Base-by-base conservation (phyloP, 1,140 invertebrate species). In the Neodiprion virginianus region DNA sequence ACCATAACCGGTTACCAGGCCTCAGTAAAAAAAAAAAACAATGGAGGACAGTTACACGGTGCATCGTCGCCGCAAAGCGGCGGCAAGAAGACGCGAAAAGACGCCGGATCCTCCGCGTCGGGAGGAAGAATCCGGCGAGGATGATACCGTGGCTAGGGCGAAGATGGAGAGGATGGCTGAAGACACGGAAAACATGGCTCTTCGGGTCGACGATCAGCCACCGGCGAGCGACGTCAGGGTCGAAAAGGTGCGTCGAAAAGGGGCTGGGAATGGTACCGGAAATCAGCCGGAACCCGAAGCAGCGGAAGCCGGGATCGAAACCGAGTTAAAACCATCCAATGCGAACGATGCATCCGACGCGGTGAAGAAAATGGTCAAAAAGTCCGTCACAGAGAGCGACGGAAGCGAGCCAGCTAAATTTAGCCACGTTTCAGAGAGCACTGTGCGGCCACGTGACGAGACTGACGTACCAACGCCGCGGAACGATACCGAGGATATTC, bases 31-130 rank as follows among this genome's bases (percentile, higher is more conserved):
- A 11, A 53, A 53, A 10, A 53, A 53, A 11, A 53, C n/a, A 53
- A 88, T 88, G 87, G 86, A 88, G 78, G 87, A 88, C 75, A 87
- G 86, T 81, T 88, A 88, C 79, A 82, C 80, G 75, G 84, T 87
- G 77, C 86, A 88, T 76, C 77, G 86, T 78, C 84, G 87, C 48
- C 83, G 85, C 14, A 86, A 87, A 70, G 84, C 84, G 48, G 82
- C 83, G 4, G 82, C 85, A 7, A 85, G 81, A 72, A 85, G 80
- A 65, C 83, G 84, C 21, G 85, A 87, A 47, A 86, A 87, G 75
- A 87, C 84, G 7, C 84, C 85, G 10, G 86, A 87, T 17, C 81
- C 82, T 7, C 74, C 75, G 28, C 2, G 23, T 74, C 3, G 71
- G 75, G 84, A 83, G 4, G 78, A 84, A 7, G 81, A 79, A 1